Percentiles rank a stretch among this genome's conserved stretches.
phyloP scores from a whole-genome alignment of 2,113 vertebrate genomes.

The Loxodonta africana region DNA sequence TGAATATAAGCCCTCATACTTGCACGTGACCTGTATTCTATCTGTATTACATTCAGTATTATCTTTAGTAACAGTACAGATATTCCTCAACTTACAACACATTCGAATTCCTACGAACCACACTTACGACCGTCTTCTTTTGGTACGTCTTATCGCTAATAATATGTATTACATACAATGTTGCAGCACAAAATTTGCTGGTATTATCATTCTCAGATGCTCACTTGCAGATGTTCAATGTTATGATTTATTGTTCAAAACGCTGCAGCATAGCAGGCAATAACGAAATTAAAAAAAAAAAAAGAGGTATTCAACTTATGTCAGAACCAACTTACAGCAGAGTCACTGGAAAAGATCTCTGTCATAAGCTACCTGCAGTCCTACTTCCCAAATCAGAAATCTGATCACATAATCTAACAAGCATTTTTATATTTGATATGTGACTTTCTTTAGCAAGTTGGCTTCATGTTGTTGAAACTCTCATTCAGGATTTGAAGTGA shows the following conservation, averaged over 20 bases:
- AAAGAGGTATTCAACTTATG: too few relatives aligned
- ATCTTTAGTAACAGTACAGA: not conserved
- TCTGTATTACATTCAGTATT: not conserved
- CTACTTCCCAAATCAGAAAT: slow-evolving; percentile 23
- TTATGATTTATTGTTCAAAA: too few relatives aligned
- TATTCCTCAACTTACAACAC: too few relatives aligned
- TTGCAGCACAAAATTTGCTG: not conserved
- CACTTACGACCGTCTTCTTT: not conserved
- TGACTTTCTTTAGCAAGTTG: slow-evolving; percentile 39
- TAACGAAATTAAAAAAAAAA: too few relatives aligned
- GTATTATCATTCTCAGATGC: not conserved
- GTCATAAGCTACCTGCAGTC: not conserved
- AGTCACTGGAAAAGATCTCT: too few relatives aligned
- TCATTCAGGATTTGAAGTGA: slow-evolving; percentile 3
- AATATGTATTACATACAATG: not conserved
- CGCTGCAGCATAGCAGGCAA: too few relatives aligned
- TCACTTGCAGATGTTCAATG: too few relatives aligned
- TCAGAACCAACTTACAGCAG: too few relatives aligned
- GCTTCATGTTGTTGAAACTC: not conserved
- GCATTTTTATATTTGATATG: slow-evolving; percentile 37
- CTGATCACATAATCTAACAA: slow-evolving; percentile 19
- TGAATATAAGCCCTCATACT: not conserved
- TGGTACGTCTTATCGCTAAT: not conserved
- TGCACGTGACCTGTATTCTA: not conserved
- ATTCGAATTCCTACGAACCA: not conserved